These are phyloP conservation scores for Cyrtonyx montezumae DNA, from an alignment of 2,113 vertebrate species.

Conservation along the genomic window DNA sequence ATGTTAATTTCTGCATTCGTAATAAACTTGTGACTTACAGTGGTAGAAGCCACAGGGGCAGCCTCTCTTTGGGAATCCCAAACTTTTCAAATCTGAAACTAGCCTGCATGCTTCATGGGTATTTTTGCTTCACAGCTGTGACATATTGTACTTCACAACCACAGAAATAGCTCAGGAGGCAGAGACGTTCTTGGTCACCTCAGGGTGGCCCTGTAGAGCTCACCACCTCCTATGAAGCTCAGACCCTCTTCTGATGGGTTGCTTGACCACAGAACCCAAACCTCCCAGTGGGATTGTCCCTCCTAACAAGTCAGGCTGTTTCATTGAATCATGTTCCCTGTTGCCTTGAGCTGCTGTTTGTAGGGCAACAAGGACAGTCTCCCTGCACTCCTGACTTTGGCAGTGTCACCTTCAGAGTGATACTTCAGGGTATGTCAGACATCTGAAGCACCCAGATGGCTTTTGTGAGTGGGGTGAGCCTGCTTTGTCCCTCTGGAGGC, in stretches of 20 bases:
- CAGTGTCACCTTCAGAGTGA: neutral
- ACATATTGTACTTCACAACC: neutral
- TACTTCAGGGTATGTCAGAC: neutral
- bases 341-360: neutral
- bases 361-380: neutral
- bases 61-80: neutral
- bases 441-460: neutral
- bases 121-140: neutral
- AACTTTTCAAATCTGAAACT: neutral
- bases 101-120: neutral
- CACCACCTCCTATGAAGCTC: fast-evolving
- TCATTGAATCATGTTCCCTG: neutral
- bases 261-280: neutral
- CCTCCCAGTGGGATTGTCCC: neutral
- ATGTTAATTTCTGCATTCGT: constrained; percentile 5
- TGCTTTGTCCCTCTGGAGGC: neutral
- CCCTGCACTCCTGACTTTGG: fast-evolving
- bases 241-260: neutral
- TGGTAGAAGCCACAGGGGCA: neutral
- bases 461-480: neutral
- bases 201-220: neutral
- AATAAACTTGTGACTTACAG: neutral
- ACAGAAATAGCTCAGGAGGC: neutral
- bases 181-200: neutral
- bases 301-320: too few species aligned